phyloP scores from a whole-genome alignment of 2,113 vertebrate species.

The Perca schrenkii region DNA sequence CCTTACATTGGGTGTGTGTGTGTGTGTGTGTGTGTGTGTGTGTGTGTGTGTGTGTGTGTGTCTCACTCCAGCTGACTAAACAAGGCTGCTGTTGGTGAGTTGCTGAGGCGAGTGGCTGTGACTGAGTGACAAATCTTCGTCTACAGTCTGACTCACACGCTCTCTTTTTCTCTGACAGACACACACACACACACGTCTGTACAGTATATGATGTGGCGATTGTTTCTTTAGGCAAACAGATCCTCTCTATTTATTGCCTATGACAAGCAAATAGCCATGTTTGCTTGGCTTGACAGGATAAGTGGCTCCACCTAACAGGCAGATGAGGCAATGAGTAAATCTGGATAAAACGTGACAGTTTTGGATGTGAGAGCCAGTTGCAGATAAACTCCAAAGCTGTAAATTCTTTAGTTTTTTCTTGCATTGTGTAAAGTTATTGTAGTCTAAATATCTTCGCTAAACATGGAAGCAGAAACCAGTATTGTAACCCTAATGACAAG shows the following conservation, averaged over 20 bases:
- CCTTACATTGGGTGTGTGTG: constrained; percentile 24
- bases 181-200: neutral
- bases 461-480: constrained; percentile 22
- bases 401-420: neutral
- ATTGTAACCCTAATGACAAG: constrained; percentile 18
- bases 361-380: neutral
- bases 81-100: constrained; percentile 47
- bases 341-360: constrained; percentile 9
- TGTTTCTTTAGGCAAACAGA: neutral
- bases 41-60: constrained; percentile 36
- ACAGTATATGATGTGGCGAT: neutral
- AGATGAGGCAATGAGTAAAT: neutral
- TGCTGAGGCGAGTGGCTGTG: constrained; percentile 47
- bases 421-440: constrained; percentile 8
- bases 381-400: constrained; percentile 1
- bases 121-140: constrained; percentile 64
- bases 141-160: constrained; percentile 51
- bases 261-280: neutral
- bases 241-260: neutral
- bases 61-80: constrained; percentile 55
- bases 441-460: constrained; percentile 4
- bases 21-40: constrained; percentile 3
- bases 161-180: constrained; percentile 3
- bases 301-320: constrained; percentile 4
- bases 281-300: constrained; percentile 7